phyloP scores from a whole-genome alignment of 2,113 vertebrate genomes.

The Mungos mungo region DNA sequence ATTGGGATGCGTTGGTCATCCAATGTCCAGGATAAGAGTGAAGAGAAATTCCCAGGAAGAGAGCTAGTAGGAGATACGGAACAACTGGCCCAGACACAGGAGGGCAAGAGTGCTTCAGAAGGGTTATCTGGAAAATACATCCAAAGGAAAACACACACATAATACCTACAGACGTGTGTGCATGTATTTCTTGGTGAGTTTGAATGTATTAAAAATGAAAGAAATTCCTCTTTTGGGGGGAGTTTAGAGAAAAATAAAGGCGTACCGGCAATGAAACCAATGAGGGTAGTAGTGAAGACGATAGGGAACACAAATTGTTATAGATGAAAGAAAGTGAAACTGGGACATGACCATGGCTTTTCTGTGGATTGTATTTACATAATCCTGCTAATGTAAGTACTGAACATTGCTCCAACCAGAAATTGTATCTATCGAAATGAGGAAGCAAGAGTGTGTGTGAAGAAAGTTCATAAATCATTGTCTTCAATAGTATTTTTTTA shows the following conservation, averaged over 20 bases:
- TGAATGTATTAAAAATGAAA: neutral
- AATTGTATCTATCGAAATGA: neutral
- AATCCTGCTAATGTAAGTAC: neutral
- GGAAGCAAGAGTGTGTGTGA: neutral
- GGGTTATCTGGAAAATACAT: too few relatives aligned
- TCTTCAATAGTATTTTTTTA: neutral
- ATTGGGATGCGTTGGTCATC: neutral
- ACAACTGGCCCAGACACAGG: neutral
- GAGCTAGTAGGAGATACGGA: too few relatives aligned
- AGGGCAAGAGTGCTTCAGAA: too few relatives aligned
- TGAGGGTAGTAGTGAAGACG: neutral
- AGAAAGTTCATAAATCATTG: neutral
- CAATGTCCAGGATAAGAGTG: neutral
- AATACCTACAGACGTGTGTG: neutral
- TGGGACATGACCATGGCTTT: neutral
- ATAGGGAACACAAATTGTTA: neutral
- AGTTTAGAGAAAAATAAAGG: neutral
- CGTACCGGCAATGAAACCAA: neutral
- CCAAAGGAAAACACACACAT: neutral
- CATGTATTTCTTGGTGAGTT: neutral
- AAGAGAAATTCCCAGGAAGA: neutral
- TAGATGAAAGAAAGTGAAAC: neutral
- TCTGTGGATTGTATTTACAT: neutral
- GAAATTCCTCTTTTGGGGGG: neutral
- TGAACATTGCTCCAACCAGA: neutral